Conservation (phyloP, 2,113 vertebrate genomes). For the Phaethon lepturus region DNA sequence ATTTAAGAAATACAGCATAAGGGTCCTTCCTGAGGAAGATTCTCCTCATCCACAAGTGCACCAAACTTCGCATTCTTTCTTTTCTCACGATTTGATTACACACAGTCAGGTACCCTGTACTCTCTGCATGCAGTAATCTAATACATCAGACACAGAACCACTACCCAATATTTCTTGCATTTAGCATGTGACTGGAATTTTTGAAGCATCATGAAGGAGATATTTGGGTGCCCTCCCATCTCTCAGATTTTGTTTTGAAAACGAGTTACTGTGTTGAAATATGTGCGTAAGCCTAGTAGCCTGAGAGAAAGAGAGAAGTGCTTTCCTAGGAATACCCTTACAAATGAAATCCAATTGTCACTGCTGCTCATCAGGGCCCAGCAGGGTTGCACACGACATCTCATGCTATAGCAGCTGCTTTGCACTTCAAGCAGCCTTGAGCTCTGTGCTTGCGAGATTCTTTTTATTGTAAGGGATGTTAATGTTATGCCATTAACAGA, state of each 20-base stretch:
- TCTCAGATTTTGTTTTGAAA: background rate
- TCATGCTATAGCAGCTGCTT: background rate
- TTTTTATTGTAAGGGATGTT: background rate
- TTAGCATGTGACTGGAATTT: background rate
- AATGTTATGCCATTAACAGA: background rate
- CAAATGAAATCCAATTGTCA: background rate
- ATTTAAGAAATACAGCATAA: background rate
- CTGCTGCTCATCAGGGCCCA: background rate
- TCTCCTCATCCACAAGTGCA: background rate
- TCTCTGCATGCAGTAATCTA: background rate
- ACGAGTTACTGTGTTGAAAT: background rate
- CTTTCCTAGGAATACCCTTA: background rate
- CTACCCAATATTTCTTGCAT: background rate
- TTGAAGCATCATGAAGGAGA: background rate
- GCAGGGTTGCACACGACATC: background rate
- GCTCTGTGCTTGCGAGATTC: background rate
- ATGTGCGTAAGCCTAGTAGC: background rate
- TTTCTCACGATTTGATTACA: background rate
- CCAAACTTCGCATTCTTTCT: background rate
- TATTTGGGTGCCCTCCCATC: background rate
- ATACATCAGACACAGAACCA: background rate
- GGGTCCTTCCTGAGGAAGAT: background rate
- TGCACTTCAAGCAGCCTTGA: background rate
- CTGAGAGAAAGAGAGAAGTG: background rate
- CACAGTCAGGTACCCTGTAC: background rate